Conservation (phyloP, 2,888 invertebrate species). For the Mythimna vitellina region DNA sequence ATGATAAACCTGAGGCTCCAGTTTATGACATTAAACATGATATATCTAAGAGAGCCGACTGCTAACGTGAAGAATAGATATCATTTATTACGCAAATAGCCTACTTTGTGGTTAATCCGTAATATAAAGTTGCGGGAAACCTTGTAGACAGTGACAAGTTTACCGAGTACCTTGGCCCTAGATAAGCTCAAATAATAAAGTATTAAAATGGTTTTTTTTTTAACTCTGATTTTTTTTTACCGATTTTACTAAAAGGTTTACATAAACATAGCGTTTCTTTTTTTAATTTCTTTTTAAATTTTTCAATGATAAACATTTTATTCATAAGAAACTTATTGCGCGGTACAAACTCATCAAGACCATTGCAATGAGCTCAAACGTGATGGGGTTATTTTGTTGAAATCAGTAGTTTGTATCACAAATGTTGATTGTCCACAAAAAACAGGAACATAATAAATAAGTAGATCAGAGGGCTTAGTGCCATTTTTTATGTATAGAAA, state of each 20-base stretch:
- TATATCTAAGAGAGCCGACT: slow-evolving; percentile 49
- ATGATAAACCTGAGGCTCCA: slow-evolving; percentile 39
- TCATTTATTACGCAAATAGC: slow-evolving; percentile 53
- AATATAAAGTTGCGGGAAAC: slow-evolving; percentile 28
- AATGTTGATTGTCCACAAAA: background rate
- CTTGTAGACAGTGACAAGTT: slow-evolving; percentile 22
- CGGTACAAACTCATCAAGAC: too few relatives aligned
- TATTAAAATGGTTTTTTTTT: background rate
- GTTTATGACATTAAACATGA: slow-evolving; percentile 58
- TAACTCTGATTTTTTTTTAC: background rate
- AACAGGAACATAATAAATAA: background rate
- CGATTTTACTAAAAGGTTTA: background rate
- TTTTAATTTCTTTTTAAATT: background rate
- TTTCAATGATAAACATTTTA: too few relatives aligned
- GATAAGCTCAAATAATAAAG: background rate
- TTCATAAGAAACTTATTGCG: too few relatives aligned
- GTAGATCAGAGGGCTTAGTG: too few relatives aligned
- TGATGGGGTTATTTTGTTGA: too few relatives aligned
- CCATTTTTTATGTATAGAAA: too few relatives aligned
- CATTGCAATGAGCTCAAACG: too few relatives aligned
- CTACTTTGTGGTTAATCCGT: slow-evolving; percentile 44
- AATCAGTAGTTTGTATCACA: background rate
- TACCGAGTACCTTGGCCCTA: background rate
- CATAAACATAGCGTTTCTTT: background rate
- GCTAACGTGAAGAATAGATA: slow-evolving; percentile 54